A percentile compares a stretch with the other conserved stretches of the same genome.
These are phyloP conservation scores for Pampus argenteus DNA, from an alignment of 2,797 vertebrate genomes.

Conservation along the genomic window DNA sequence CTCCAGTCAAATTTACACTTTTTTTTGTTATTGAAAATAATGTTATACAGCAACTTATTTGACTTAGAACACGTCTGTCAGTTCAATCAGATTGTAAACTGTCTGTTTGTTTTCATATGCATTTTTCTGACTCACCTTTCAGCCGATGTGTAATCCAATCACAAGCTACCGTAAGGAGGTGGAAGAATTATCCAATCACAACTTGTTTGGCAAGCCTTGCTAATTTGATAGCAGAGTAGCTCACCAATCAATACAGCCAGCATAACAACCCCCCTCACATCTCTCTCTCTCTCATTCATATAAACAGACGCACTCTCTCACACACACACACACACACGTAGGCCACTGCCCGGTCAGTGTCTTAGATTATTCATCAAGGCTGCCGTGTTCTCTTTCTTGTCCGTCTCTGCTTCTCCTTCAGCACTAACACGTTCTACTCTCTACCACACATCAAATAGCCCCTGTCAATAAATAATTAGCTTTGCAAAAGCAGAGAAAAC, in stretches of 20 bases:
- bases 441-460: slow-evolving; percentile 19
- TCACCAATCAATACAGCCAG: slow-evolving; percentile 27
- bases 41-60: neutral
- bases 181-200: slow-evolving; percentile 32
- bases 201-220: neutral
- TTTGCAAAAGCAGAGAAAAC: slow-evolving; percentile 6
- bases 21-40: too few relatives aligned
- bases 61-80: neutral
- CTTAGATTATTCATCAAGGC: slow-evolving; percentile 70
- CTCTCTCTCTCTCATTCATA: neutral
- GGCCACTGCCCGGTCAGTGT: slow-evolving; percentile 17
- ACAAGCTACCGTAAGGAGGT: neutral
- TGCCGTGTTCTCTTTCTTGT: slow-evolving; percentile 21
- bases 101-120: neutral
- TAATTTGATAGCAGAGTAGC: slow-evolving; percentile 44
- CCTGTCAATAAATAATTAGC: slow-evolving; percentile 9
- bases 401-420: slow-evolving; percentile 9
- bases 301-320: neutral
- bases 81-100: neutral
- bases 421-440: slow-evolving; percentile 12
- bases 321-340: neutral
- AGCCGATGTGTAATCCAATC: slow-evolving; percentile 39
- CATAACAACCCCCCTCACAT: neutral
- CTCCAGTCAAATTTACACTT: slow-evolving; percentile 14
- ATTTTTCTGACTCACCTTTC: slow-evolving; percentile 7